Conservation (phyloP, 2,797 vertebrate species). For the Poeciliopsis turneri region DNA sequence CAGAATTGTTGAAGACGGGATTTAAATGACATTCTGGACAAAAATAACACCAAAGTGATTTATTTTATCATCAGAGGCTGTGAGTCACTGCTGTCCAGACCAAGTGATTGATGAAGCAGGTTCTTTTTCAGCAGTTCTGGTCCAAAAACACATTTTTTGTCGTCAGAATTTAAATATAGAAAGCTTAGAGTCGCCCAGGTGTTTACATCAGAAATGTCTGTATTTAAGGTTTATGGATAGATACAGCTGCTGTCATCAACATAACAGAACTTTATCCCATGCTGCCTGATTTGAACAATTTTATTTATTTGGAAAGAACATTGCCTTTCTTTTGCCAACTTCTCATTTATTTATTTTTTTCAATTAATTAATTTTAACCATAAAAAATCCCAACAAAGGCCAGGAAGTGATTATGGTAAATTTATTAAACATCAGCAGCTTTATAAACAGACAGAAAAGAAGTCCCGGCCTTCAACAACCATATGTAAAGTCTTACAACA, state of each 20-base stretch:
- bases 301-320: neutral
- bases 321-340: neutral
- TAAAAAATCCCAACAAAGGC: neutral
- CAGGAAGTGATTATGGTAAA: constrained; percentile 35
- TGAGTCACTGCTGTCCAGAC: no score
- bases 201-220: neutral
- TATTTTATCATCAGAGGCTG: no score
- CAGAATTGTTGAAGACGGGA: no score
- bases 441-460: constrained; percentile 38
- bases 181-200: neutral
- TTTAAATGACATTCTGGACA: no score
- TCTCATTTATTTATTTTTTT: neutral
- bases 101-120: no score
- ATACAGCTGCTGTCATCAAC: neutral
- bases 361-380: neutral
- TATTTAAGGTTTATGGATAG: neutral
- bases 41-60: no score
- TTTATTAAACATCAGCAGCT: constrained; percentile 64
- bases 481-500: constrained; percentile 57
- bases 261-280: neutral
- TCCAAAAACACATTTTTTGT: neutral
- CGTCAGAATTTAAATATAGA: no score
- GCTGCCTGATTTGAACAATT: neutral
- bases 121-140: no score
- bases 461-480: constrained; percentile 44